Evolutionary conservation across 2,113 vertebrate genomes (phyloP).

Genomic region (Thinocorus orbignyianus): DNA sequence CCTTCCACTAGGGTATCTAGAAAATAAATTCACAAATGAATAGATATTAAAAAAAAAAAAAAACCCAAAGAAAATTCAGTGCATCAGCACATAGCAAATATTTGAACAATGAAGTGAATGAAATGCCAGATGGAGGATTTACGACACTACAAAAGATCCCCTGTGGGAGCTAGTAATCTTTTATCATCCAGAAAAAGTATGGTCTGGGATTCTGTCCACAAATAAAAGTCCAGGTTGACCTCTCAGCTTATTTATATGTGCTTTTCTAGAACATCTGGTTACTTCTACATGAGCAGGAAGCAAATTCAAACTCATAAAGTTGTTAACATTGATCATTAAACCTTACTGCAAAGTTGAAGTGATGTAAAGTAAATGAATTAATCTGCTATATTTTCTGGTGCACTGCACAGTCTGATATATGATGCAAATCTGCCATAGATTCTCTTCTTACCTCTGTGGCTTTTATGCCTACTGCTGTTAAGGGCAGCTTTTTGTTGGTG

Average conservation of each 20-base stretch:
- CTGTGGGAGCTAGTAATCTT: neutral
- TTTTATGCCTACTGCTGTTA: neutral
- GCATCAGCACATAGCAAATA: neutral
- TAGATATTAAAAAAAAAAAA: neutral
- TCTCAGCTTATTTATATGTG: neutral
- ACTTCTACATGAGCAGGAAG: neutral
- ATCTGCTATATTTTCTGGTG: neutral
- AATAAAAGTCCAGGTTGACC: neutral
- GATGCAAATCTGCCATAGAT: neutral
- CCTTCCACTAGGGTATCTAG: neutral
- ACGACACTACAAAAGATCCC: neutral
- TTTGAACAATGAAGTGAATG: slow-evolving; percentile 24
- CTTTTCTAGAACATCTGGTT: neutral
- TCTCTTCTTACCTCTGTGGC: neutral
- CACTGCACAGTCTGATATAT: neutral
- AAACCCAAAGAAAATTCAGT: neutral
- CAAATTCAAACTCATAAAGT: neutral
- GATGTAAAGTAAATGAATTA: neutral
- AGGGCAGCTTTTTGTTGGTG: neutral
- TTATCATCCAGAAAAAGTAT: neutral
- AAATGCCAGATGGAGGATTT: slow-evolving; percentile 42
- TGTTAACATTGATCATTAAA: neutral
- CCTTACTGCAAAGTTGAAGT: neutral
- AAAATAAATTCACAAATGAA: neutral
- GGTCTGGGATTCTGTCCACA: neutral